Evolutionary conservation across 2,888 invertebrate genomes (phyloP), one percentile per base, ranked within the genome.

Genomic region (Acanthacorydalis orientalis): DNA sequence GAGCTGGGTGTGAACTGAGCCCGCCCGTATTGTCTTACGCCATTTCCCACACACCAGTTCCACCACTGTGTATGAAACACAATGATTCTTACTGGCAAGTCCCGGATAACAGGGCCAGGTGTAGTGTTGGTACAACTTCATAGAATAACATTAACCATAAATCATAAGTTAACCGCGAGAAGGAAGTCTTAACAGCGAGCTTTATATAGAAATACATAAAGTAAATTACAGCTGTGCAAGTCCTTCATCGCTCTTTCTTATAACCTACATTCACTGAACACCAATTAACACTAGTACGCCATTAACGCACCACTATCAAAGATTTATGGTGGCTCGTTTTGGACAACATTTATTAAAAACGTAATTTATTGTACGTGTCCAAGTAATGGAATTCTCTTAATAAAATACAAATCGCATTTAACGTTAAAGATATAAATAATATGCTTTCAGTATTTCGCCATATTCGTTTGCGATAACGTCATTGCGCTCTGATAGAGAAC

Each of bases 71-170:
- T 23, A 23, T 23, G 23, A 23, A 57, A 60, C 54, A 57, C 59
- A 59, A 60, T 61, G 60, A 60, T 59, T 61, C 60, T 60, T 60
- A 55, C 56, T 55, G 58, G 59, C 57, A 59, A 54, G 51, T 23
- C 54, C 55, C 43, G 50, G 38, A 50, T 56, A 56, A 59, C 57
- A 58, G 54, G 53, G 53, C 56, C 59, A 58, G 57, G 58, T 57
- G 58, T 56, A 54, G 23, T 23, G 23, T 23, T 52, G 51, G 52
- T 49, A 49, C 52, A 51, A 53, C 53, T 53, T 55, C 55, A 56
- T 56, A 57, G 57, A 57, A 57, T 57, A 54, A 57, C 55, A 57
- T 55, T 54, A 53, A 53, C 54, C 51, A 54, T 58, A 57, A 56
- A 57, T 57, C 57, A 55, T 54, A 52, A 53, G 50, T 48, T 23